Evolutionary conservation across 2,113 vertebrate genomes (phyloP).

Genomic region (Periophthalmodon schlosseri): DNA sequence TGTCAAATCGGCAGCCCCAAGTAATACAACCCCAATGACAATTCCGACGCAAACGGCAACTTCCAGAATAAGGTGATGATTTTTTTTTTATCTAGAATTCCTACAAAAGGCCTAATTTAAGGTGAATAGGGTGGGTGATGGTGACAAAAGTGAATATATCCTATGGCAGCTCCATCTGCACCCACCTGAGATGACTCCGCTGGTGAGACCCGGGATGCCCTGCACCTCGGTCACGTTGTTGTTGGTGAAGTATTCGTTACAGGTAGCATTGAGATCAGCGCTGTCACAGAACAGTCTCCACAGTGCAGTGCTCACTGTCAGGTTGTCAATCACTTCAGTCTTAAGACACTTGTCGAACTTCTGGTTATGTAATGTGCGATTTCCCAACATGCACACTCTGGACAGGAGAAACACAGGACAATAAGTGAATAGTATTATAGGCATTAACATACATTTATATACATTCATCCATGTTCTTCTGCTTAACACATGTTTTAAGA

Average conservation of each 20-base stretch:
- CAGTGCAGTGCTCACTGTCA: conserved; percentile 78
- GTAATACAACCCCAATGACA: no score
- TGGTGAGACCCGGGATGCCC: conserved; percentile 90
- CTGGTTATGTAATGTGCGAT: conserved; percentile 85
- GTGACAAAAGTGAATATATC: no score
- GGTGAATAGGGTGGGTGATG: no score
- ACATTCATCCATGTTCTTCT: no score
- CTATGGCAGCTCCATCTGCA: not conserved
- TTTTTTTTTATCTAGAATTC: no score
- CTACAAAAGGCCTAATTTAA: no score
- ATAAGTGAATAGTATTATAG: not conserved
- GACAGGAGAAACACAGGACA: not conserved
- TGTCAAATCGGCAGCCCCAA: no score
- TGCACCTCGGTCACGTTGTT: conserved; percentile 88
- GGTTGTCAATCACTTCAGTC: conserved; percentile 67
- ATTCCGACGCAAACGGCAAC: no score
- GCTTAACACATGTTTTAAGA: no score
- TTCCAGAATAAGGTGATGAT: no score
- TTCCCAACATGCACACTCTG: conserved; percentile 92
- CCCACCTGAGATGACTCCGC: conserved; percentile 79
- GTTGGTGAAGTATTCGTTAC: conserved; percentile 83
- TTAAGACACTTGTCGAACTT: conserved; percentile 85
- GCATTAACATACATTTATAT: no score
- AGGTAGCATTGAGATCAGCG: conserved; percentile 75
- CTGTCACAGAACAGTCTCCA: conserved; percentile 87